phyloP scores from a whole-genome alignment of 1,140 invertebrate species.

The Cydia pomonella region DNA sequence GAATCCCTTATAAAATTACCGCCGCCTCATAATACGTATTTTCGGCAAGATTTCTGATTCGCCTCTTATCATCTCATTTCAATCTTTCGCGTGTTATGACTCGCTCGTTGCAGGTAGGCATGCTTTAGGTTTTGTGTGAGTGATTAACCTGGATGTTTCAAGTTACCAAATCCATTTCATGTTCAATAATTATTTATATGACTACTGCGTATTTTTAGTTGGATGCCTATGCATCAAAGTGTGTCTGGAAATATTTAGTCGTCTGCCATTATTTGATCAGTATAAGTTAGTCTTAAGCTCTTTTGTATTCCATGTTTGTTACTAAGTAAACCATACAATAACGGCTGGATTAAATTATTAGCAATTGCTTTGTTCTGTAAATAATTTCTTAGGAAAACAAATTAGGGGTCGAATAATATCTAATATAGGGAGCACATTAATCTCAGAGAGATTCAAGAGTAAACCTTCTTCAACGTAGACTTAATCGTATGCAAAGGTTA shows the following conservation, averaged over 20 bases:
- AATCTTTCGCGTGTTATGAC: conserved; percentile 75
- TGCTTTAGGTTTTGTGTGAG: conserved; percentile 37
- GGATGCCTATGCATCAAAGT: neutral
- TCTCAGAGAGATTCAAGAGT: too few relatives aligned
- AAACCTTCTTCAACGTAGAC: too few relatives aligned
- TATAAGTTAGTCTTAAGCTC: too few relatives aligned
- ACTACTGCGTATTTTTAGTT: conserved; percentile 35
- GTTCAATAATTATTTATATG: conserved; percentile 24
- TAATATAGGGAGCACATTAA: too few relatives aligned
- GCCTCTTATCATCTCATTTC: conserved; percentile 71
- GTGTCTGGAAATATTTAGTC: neutral
- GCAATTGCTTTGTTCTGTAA: too few relatives aligned
- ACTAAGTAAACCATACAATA: too few relatives aligned
- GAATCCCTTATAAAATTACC: conserved; percentile 78
- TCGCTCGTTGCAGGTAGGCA: conserved; percentile 57
- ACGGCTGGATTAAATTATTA: too few relatives aligned
- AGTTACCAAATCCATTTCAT: conserved; percentile 45
- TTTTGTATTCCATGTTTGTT: too few relatives aligned
- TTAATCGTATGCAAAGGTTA: too few relatives aligned
- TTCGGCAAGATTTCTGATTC: conserved; percentile 75
- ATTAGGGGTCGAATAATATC: too few relatives aligned
- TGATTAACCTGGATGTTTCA: conserved; percentile 63
- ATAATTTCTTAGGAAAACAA: too few relatives aligned
- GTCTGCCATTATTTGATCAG: conserved; percentile 1
- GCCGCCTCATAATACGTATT: conserved; percentile 68